These are phyloP conservation scores for Metaphire vulgaris DNA, from an alignment of 1,140 invertebrate species.

Conservation along the genomic window DNA sequence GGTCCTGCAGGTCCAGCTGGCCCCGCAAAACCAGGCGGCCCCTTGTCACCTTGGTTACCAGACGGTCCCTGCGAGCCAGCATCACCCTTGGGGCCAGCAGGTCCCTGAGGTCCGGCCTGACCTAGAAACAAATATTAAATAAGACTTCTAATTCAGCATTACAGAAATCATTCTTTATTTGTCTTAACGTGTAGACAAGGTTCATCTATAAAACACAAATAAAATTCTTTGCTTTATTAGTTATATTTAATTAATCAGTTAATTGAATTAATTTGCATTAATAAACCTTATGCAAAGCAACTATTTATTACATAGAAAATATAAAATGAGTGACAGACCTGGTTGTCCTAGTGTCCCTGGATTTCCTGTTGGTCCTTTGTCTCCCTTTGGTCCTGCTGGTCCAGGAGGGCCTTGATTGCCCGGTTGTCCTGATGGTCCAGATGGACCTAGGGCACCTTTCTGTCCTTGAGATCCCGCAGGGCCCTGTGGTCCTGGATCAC, in stretches of 20 bases:
- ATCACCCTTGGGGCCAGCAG: constrained; percentile 4
- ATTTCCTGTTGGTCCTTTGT: constrained; percentile 18
- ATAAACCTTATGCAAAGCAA: too few species aligned
- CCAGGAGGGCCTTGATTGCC: constrained; percentile 22
- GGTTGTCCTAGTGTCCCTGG: constrained; percentile 18
- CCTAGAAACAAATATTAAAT: neutral
- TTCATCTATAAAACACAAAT: too few species aligned
- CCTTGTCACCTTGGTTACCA: constrained; percentile 40
- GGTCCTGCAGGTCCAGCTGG: constrained; percentile 28
- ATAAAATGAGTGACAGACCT: too few species aligned
- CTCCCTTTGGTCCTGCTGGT: constrained; percentile 18
- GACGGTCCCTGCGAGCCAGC: constrained; percentile 22
- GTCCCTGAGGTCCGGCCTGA: constrained; percentile 7
- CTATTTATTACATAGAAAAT: too few species aligned
- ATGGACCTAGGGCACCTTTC: constrained; percentile 55
- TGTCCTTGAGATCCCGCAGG: constrained; percentile 22
- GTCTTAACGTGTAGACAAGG: too few species aligned
- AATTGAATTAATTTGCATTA: too few species aligned
- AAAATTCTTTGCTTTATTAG: too few species aligned
- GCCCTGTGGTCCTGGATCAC: constrained; percentile 22
- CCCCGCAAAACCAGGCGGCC: constrained; percentile 54
- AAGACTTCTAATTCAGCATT: too few species aligned
- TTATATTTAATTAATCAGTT: too few species aligned
- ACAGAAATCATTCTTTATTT: too few species aligned
- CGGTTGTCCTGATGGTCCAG: constrained; percentile 17